A percentile compares a stretch with the other conserved stretches of the same genome.
These are phyloP conservation scores for Centropyge bicolor DNA, from an alignment of 2,797 vertebrate species.

Conservation along the genomic window DNA sequence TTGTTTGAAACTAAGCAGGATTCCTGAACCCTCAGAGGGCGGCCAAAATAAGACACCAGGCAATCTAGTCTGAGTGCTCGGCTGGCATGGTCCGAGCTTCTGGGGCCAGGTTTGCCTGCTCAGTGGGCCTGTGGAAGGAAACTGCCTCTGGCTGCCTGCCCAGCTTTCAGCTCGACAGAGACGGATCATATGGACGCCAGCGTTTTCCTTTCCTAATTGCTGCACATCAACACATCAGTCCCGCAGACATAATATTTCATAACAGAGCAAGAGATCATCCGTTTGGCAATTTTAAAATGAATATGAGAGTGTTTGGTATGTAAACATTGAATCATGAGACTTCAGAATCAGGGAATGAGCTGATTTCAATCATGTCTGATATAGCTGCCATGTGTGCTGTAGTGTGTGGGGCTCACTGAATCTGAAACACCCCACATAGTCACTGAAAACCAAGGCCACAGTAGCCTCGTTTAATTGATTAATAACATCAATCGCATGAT, in stretches of 20 bases:
- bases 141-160: constrained; percentile 71
- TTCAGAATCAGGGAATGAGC: not conserved
- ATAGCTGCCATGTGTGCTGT: not conserved
- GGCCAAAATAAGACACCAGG: constrained; percentile 67
- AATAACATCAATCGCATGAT: constrained; percentile 8
- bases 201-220: constrained; percentile 69
- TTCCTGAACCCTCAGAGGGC: constrained; percentile 43
- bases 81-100: constrained; percentile 56
- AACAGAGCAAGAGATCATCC: constrained; percentile 24
- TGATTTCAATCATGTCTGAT: constrained; percentile 9
- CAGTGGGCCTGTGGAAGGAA: constrained; percentile 67
- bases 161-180: constrained; percentile 74
- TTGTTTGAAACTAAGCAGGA: constrained; percentile 59
- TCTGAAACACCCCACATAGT: constrained; percentile 10
- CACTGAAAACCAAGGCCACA: not conserved
- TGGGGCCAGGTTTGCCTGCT: constrained; percentile 64
- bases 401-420: not conserved
- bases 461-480: constrained; percentile 16
- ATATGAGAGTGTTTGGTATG: constrained; percentile 7
- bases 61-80: constrained; percentile 69
- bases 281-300: constrained; percentile 13
- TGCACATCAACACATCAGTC: constrained; percentile 64
- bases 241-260: constrained; percentile 52
- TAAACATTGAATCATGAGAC: not conserved
- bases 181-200: constrained; percentile 75